Evolutionary conservation across 2,113 vertebrate species (phyloP), one percentile per base, ranked within the genome.

Genomic region (Leptobrachium leishanense): DNA sequence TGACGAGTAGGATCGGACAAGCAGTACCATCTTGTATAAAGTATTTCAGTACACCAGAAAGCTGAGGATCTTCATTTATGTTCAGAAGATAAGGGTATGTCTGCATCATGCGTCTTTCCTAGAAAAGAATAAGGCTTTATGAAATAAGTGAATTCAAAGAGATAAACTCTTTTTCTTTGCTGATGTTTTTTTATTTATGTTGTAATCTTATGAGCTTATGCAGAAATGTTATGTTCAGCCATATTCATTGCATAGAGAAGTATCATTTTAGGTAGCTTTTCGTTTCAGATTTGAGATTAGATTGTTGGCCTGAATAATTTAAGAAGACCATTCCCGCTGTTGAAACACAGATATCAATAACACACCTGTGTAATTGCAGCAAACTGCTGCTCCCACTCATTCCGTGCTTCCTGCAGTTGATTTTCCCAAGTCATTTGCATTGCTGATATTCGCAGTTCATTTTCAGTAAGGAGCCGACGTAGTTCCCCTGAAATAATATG

Each of bases 11-110:
- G 13, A 7, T 2, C 15, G 5, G 2, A 20, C 20, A 57, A 1
- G 0, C 3, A 41, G 10, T 85, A 95, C 96, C 94, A 1, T 94
- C 84, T 68, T 89, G 90, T 63, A 96, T 94, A 85, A 96, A 95
- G 70, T 92, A 87, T 83, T 95, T 95, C 78, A 97, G 92, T 59
- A 95, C 94, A 2, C 94, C 93, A 0, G 94, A 93, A 68, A 97
- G 92, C 89, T 97, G 96, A 0, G 94, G 90, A 72, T 97, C 96
- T 85, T 96, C 94, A 0, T 92, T 96, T 81, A 95, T 85, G 72
- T 97, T 96, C 81, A 95, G 85, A 70, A 96, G 90, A 85, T 95
- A 94, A 2, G 95, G 95, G 70, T 90, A 86, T 74, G 90, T 90
- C 88, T 94, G 92, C 87, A 93, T 89, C 95, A 95, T 92, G 83